Evolutionary conservation across 2,113 vertebrate genomes (phyloP).

Genomic region (Sus scrofa): T2T-Sscrofa CM000812.6:70601501-70602000

Average conservation of each 20-base stretch:
- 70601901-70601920: conserved; percentile 13
- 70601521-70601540: not conserved
- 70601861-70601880: conserved; percentile 55
- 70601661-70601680: conserved; percentile 21
- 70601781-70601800: not conserved
- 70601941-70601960: not conserved
- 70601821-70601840: conserved; percentile 35
- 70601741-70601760: conserved; percentile 29
- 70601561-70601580: conserved; percentile 30
- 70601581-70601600: conserved; percentile 34
- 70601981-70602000: not conserved
- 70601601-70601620: not conserved
- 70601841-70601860: conserved; percentile 12
- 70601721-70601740: not conserved
- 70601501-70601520: not conserved
- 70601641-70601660: not conserved
- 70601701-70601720: not conserved
- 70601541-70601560: conserved; percentile 15
- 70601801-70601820: conserved; percentile 7
- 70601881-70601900: conserved; percentile 43
- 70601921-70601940: conserved; percentile 18
- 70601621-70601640: not conserved
- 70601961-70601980: not conserved
- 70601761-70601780: not conserved
- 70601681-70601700: not conserved